Conservation (phyloP, 2,888 invertebrate genomes). For the Cynaeus angustus region DNA sequence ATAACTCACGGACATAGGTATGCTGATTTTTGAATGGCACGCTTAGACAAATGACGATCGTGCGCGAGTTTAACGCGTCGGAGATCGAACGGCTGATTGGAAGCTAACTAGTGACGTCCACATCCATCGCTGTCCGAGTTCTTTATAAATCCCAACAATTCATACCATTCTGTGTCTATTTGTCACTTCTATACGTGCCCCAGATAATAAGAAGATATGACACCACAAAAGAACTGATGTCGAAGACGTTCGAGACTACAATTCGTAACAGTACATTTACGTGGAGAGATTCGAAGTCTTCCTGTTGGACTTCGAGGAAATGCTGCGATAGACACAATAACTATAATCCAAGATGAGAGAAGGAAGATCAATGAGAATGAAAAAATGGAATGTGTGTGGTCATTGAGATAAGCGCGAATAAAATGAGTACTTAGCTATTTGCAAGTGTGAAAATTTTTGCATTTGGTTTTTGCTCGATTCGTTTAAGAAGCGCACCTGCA, state of each 20-base stretch:
- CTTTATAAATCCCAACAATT: constrained; percentile 64
- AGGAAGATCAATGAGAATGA: not conserved
- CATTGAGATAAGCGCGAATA: not conserved
- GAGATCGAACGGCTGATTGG: constrained; percentile 63
- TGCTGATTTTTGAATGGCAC: constrained; percentile 57
- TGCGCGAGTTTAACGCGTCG: constrained; percentile 61
- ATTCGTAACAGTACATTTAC: constrained; percentile 44
- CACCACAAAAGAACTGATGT: constrained; percentile 44
- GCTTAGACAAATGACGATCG: constrained; percentile 62
- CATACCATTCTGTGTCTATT: constrained; percentile 63
- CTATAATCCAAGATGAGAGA: not conserved
- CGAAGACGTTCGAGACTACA: constrained; percentile 19
- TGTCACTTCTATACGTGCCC: constrained; percentile 63
- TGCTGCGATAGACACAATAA: constrained; percentile 4
- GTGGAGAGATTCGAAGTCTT: constrained; percentile 34
- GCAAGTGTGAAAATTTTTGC: no score
- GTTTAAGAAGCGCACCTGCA: no score
- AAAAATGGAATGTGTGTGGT: not conserved
- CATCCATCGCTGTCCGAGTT: constrained; percentile 63
- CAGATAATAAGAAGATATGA: constrained; percentile 57
- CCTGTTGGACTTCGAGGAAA: constrained; percentile 41
- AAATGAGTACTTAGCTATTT: no score
- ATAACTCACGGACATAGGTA: constrained; percentile 51
- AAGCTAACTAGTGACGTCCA: constrained; percentile 63
- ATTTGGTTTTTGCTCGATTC: no score